phyloP scores from a whole-genome alignment of 64 coral and sea anemone genomes.

The Montipora efflorescens region DNA sequence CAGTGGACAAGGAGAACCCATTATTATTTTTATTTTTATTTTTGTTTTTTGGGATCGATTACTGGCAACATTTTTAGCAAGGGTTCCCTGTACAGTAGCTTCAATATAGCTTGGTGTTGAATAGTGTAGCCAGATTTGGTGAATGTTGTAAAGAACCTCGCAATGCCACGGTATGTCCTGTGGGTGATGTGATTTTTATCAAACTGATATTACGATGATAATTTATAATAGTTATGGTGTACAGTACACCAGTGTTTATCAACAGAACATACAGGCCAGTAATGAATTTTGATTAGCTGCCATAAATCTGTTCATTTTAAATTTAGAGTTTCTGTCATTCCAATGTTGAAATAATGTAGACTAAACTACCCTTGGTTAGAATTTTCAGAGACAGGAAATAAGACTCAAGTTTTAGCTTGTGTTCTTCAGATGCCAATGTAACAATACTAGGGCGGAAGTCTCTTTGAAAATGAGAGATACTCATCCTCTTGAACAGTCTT shows the following conservation, averaged over 20 bases:
- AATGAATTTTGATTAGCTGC: not conserved
- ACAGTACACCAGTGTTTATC: not conserved
- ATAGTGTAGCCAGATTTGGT: not conserved
- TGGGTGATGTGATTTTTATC: not conserved
- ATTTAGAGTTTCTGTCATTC: not conserved
- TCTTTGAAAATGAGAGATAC: not conserved
- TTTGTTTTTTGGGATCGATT: not conserved
- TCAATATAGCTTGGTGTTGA: not conserved
- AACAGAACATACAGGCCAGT: not conserved
- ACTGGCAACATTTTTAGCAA: not conserved
- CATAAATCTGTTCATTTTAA: not conserved
- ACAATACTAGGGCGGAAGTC: not conserved
- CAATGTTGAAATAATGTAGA: not conserved
- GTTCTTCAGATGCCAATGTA: not conserved
- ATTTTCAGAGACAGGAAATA: not conserved
- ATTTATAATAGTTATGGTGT: not conserved
- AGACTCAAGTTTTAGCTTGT: not conserved
- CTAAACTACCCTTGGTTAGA: not conserved
- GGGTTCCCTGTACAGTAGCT: not conserved
- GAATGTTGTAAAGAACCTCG: not conserved
- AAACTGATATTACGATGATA: not conserved
- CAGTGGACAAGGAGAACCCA: too few relatives aligned
- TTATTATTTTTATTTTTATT: too few relatives aligned
- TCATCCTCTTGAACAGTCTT: not conserved
- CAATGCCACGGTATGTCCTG: not conserved